Base-by-base conservation (phyloP, 2,113 vertebrate genomes). In the Steatornis caripensis region DNA sequence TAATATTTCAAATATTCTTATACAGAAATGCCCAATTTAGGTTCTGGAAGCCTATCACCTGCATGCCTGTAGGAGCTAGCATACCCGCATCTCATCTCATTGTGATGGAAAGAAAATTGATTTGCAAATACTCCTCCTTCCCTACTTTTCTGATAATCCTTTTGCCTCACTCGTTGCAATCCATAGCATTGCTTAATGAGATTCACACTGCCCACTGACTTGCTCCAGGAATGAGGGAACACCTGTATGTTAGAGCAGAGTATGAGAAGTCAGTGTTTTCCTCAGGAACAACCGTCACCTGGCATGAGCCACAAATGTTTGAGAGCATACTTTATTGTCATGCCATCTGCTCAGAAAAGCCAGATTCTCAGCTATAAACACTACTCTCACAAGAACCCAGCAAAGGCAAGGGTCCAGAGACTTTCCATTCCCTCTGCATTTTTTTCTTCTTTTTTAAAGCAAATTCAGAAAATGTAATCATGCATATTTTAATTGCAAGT, bases 241-340 rank as follows among this genome's bases (percentile, higher is more conserved):
- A n/a, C 15, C 12, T 20, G 21, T 2, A 17, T 1, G 0, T 54
- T 43, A 45, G 39, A 54, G 15, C 17, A 68, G 24, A 6, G 6
- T 62, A 58, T 17, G 48, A 66, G n/a, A 71, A 84, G 15, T 43
- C 39, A 11, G 32, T 26, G 26, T 53, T 75, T 94, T 54, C 27
- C 41, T 62, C 43, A 75, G 75, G 84, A 79, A 10, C 2, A 88
- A n/a, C 27, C 34, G 39, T 70, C 41, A 55, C 13, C 20, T 43
- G 29, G 3, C 55, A 49, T 26, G 15, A 86, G 29, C 21, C 29
- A 55, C 53, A 45, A 45, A 54, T 26, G 6, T 79, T 66, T 66
- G 61, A 65, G 4, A 49, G 10, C 9, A 17, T 20, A n/a, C 30
- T 10, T 76, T 79, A 37, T 24, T 41, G 57, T 29, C 29, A 15